These are phyloP conservation scores for Vulpes ferrilata DNA, from an alignment of 2,113 vertebrate species.

Conservation along the genomic window DNA sequence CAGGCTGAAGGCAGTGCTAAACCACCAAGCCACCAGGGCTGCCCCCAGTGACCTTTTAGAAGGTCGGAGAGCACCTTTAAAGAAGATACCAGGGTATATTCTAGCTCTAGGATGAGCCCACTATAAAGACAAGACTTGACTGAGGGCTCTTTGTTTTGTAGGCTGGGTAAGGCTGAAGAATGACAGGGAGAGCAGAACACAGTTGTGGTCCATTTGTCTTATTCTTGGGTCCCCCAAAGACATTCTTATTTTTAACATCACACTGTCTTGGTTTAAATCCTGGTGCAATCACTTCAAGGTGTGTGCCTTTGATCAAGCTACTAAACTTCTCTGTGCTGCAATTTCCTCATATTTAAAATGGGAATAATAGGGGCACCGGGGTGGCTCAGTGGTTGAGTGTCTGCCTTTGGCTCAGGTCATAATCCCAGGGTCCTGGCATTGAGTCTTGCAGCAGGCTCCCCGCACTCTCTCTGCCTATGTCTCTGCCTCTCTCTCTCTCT, in stretches of 20 bases:
- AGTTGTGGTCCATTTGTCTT: neutral
- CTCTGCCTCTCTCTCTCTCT: too few relatives aligned
- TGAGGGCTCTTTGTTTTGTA: neutral
- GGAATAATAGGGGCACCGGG: too few relatives aligned
- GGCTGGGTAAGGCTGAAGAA: neutral
- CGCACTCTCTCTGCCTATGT: too few relatives aligned
- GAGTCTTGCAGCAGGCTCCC: too few relatives aligned
- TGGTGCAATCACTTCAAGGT: neutral
- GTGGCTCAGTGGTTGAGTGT: too few relatives aligned
- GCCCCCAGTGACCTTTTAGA: neutral
- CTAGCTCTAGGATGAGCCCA: neutral
- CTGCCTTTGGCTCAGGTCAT: too few relatives aligned
- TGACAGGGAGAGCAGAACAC: neutral
- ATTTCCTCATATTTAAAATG: neutral
- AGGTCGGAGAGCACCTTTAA: neutral
- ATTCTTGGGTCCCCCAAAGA: neutral
- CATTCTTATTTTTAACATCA: neutral
- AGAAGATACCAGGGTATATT: neutral
- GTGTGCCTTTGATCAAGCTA: constrained; percentile 30
- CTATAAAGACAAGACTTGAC: neutral
- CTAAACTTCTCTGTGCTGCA: neutral
- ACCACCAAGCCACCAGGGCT: too few relatives aligned
- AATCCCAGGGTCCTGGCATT: too few relatives aligned
- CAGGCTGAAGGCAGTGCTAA: too few relatives aligned
- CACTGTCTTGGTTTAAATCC: neutral